A percentile compares a stretch with the other conserved stretches of the same genome.
Conservation (phyloP, 2,888 invertebrate species). For the Sylvicola cinctus region DNA sequence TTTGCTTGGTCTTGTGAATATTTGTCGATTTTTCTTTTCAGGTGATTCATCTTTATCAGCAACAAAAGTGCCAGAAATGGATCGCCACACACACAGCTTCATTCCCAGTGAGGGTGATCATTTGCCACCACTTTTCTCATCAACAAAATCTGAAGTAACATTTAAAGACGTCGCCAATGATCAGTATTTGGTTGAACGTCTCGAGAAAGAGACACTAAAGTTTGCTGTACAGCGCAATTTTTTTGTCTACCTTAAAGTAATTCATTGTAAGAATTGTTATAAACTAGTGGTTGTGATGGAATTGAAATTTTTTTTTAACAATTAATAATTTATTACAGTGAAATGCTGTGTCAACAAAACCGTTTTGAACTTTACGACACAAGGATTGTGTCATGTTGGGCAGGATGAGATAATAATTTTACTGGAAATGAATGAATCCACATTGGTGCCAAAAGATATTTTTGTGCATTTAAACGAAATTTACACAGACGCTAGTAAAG, state of each 20-base stretch:
- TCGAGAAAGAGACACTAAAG: constrained; percentile 39
- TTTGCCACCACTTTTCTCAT: constrained; percentile 30
- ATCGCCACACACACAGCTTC: constrained; percentile 19
- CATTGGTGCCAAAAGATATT: constrained; percentile 44
- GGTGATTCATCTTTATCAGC: constrained; percentile 11
- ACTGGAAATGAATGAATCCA: constrained; percentile 44
- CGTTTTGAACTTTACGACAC: constrained; percentile 58
- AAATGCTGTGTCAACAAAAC: constrained; percentile 51
- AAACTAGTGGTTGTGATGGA: too few relatives aligned
- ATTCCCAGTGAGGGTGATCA: constrained; percentile 30
- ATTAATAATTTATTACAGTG: constrained; percentile 28
- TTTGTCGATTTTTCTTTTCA: neutral
- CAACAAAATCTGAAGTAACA: constrained; percentile 16
- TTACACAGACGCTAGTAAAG: constrained; percentile 44
- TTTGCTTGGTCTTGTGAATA: too few relatives aligned
- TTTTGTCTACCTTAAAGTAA: constrained; percentile 48
- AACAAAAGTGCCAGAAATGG: constrained; percentile 14
- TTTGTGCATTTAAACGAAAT: constrained; percentile 52
- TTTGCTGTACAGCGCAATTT: constrained; percentile 59
- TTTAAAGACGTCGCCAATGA: constrained; percentile 27
- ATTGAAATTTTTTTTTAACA: too few relatives aligned
- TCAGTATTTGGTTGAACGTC: constrained; percentile 30
- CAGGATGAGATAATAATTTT: constrained; percentile 65
- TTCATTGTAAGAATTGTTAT: constrained; percentile 39
- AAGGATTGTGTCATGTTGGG: constrained; percentile 57